phyloP scores from a whole-genome alignment of 2,888 invertebrate genomes.

The Tetragnatha montana region DNA sequence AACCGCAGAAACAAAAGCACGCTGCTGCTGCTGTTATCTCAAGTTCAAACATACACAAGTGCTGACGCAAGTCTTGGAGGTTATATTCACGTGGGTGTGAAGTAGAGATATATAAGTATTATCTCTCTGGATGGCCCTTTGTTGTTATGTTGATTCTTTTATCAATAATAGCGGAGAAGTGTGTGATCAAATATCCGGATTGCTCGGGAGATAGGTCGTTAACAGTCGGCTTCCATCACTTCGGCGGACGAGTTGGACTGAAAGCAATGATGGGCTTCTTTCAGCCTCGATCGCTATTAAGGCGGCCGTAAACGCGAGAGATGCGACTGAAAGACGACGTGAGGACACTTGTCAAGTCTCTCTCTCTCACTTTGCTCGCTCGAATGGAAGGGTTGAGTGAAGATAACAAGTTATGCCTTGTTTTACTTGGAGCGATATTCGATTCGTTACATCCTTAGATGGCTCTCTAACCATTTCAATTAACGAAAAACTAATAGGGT shows the following conservation, averaged over 20 bases:
- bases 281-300: conserved; percentile 31
- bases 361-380: no score
- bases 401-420: no score
- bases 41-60: conserved; percentile 57
- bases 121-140: conserved; percentile 26
- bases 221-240: conserved; percentile 47
- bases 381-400: no score
- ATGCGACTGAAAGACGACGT: no score
- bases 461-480: no score
- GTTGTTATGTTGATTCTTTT: conserved; percentile 13
- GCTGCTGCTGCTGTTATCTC: background rate
- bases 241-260: conserved; percentile 8
- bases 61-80: conserved; percentile 58
- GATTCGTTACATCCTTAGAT: no score
- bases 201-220: conserved; percentile 35
- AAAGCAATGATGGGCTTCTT: conserved; percentile 41
- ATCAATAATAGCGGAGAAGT: conserved; percentile 31
- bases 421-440: no score
- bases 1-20: no score
- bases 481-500: no score
- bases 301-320: conserved; percentile 24
- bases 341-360: no score
- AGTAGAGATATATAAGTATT: conserved; percentile 55
- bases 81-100: conserved; percentile 64
- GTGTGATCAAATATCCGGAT: conserved; percentile 58